Percentiles rank a stretch among this genome's conserved stretches.
These are phyloP conservation scores for Oscheius sp. DNA, from an alignment of 2,888 invertebrate genomes.

Conservation along the genomic window DNA sequence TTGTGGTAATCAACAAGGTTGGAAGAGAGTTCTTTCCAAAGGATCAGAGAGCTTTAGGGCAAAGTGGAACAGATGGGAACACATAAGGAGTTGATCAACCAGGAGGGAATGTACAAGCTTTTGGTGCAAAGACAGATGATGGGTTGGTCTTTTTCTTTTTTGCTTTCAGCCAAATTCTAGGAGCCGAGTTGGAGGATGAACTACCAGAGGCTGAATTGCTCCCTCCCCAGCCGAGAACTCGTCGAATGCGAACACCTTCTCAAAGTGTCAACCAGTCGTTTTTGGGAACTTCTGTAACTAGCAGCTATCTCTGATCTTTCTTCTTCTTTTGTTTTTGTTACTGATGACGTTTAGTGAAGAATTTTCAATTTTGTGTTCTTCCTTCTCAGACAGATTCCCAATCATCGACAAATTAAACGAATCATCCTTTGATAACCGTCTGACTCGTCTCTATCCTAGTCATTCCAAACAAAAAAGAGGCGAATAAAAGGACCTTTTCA, in stretches of 20 bases:
- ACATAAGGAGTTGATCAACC: conserved; percentile 65
- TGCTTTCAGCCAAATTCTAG: not conserved
- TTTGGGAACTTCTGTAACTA: conserved; percentile 64
- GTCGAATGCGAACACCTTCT: conserved; percentile 47
- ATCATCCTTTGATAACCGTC: too few species aligned
- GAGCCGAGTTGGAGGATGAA: conserved; percentile 37
- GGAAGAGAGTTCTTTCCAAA: too few species aligned
- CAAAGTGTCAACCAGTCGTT: conserved; percentile 62
- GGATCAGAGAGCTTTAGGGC: conserved; percentile 52
- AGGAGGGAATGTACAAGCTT: conserved; percentile 69
- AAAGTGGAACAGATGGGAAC: conserved; percentile 68
- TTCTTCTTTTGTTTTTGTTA: conserved; percentile 3
- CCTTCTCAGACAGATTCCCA: not conserved
- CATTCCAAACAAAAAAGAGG: too few species aligned
- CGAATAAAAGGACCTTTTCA: too few species aligned
- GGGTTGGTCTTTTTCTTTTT: conserved; percentile 30
- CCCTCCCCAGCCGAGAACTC: conserved; percentile 27
- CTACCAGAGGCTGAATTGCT: conserved; percentile 22
- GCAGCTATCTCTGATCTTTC: conserved; percentile 55
- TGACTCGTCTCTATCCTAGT: too few species aligned
- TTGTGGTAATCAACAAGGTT: conserved; percentile 70
- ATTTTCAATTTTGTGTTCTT: not conserved
- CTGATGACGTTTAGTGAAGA: conserved; percentile 10
- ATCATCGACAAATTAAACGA: too few species aligned
- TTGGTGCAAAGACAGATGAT: conserved; percentile 70